These are phyloP conservation scores for Dicrurus megarhynchus DNA, from an alignment of 2,113 vertebrate species.

Conservation along the genomic window DNA sequence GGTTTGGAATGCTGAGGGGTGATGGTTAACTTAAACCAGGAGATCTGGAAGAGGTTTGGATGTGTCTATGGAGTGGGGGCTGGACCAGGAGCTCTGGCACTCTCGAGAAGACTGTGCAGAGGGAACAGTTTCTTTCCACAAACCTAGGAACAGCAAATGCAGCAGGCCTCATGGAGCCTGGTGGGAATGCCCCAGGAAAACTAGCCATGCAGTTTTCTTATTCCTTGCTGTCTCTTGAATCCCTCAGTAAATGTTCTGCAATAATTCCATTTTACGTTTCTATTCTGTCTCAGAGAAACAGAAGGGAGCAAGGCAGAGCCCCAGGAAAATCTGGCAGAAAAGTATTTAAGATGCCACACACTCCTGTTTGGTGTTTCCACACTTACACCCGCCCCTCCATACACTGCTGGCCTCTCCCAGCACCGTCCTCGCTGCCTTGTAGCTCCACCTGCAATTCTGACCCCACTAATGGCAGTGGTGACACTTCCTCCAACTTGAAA, in stretches of 20 bases:
- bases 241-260: background rate
- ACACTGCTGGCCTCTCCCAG: background rate
- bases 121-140: background rate
- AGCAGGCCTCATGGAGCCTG: background rate
- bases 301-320: background rate
- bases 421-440: fast-evolving
- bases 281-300: background rate
- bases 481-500: background rate
- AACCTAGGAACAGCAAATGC: background rate
- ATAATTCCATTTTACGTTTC: background rate
- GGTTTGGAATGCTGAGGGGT: background rate
- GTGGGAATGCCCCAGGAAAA: background rate
- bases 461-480: background rate
- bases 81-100: background rate
- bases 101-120: background rate
- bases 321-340: background rate
- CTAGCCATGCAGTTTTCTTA: background rate
- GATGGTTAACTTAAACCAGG: background rate
- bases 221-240: background rate
- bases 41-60: background rate
- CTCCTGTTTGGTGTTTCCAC: background rate
- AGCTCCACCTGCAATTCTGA: background rate
- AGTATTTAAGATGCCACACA: background rate
- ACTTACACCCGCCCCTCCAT: background rate
- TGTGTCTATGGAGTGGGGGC: background rate